Evolutionary conservation across 2,113 vertebrate species (phyloP).

Genomic region (Pungitius pungitius): DNA sequence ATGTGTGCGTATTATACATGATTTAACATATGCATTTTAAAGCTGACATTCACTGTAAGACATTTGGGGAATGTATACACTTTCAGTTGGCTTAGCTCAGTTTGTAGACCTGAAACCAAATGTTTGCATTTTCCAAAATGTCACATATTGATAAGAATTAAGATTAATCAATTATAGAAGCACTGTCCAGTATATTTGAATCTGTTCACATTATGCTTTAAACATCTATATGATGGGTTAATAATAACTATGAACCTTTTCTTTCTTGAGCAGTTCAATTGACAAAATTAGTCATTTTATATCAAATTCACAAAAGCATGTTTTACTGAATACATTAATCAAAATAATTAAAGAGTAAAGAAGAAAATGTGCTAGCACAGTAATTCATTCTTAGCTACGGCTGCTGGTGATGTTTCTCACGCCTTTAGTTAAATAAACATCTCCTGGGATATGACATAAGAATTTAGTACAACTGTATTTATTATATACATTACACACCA

Average conservation of each 20-base stretch:
- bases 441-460: too few relatives aligned
- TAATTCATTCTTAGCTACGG: too few relatives aligned
- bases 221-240: not conserved
- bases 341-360: not conserved
- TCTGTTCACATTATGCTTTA: not conserved
- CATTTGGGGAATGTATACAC: not conserved
- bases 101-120: not conserved
- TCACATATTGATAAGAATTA: not conserved
- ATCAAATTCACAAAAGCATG: not conserved
- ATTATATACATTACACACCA: not conserved
- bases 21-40: not conserved
- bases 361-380: not conserved
- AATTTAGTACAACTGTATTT: too few relatives aligned
- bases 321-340: not conserved
- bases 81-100: not conserved
- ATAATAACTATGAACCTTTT: not conserved
- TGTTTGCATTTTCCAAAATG: not conserved
- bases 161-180: not conserved
- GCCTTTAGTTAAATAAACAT: too few relatives aligned
- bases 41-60: not conserved
- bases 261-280: not conserved
- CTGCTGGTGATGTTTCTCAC: not conserved
- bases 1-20: not conserved
- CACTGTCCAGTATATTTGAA: not conserved
- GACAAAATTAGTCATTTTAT: not conserved